phyloP scores from a whole-genome alignment of 2,888 invertebrate species.

The Phalera bucephala region DNA sequence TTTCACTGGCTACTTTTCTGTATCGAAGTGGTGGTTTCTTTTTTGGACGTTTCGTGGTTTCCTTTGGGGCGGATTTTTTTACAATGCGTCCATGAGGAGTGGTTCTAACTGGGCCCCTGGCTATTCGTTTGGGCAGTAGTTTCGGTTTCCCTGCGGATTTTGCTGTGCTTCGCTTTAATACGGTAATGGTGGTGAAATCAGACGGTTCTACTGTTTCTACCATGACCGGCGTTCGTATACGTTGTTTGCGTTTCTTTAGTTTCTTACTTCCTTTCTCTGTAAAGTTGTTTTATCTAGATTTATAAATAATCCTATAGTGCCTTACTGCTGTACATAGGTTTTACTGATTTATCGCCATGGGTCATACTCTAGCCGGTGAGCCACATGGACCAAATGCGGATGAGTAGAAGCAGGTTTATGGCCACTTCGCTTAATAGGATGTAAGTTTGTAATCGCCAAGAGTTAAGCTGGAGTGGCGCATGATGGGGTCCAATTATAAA shows the following conservation, averaged over 20 bases:
- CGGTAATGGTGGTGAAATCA: background rate
- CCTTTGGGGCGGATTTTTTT: slow-evolving; percentile 13
- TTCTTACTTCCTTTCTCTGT: slow-evolving; percentile 9
- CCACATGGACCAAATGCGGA: no score
- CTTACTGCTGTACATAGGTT: no score
- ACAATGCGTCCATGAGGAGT: slow-evolving; percentile 8
- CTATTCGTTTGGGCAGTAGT: background rate
- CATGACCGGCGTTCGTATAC: background rate
- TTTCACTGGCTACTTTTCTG: slow-evolving; percentile 6
- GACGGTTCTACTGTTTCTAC: no score
- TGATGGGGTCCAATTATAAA: no score
- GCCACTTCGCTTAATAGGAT: no score
- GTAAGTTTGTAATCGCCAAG: no score
- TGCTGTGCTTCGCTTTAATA: slow-evolving; percentile 10
- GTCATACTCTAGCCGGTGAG: no score
- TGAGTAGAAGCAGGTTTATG: no score
- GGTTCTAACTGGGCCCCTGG: slow-evolving; percentile 4
- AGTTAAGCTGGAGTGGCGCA: no score
- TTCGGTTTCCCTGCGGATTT: slow-evolving; percentile 2
- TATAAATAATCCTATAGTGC: no score
- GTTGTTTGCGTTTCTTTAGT: slow-evolving; percentile 8
- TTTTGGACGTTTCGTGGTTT: slow-evolving; percentile 14
- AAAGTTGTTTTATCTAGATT: slow-evolving; percentile 1
- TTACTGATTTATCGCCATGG: no score
- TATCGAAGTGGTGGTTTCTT: slow-evolving; percentile 15